Evolutionary conservation across 2,113 vertebrate species (phyloP).

Genomic region (Equus quagga): DNA sequence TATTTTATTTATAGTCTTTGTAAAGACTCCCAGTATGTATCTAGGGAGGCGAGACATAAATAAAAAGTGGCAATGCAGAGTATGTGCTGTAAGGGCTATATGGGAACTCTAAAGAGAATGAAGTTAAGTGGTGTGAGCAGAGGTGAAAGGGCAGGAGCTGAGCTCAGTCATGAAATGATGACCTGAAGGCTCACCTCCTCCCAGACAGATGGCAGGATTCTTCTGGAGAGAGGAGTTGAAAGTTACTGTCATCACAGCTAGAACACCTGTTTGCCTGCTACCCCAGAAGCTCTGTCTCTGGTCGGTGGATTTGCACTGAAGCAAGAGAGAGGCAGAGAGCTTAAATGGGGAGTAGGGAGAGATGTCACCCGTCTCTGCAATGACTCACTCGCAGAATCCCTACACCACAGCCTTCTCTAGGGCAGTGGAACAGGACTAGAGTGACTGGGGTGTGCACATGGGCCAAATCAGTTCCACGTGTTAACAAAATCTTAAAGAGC

Average conservation of each 20-base stretch:
- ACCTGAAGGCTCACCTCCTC: neutral
- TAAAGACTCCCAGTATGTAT: neutral
- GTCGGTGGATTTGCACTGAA: neutral
- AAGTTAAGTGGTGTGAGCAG: neutral
- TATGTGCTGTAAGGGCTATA: neutral
- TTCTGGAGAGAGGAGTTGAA: neutral
- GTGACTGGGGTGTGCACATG: neutral
- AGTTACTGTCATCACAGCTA: neutral
- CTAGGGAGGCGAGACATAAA: neutral
- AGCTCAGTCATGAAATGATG: neutral
- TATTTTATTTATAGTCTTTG: no score
- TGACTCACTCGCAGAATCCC: neutral
- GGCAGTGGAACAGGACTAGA: neutral
- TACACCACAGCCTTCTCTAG: neutral
- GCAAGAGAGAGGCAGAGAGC: neutral
- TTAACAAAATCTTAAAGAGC: neutral
- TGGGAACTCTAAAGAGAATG: neutral
- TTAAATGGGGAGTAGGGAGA: neutral
- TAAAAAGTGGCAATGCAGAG: neutral
- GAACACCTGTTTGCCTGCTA: neutral
- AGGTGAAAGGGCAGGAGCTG: neutral
- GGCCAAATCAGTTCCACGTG: neutral
- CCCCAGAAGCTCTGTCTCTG: neutral
- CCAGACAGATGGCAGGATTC: neutral
- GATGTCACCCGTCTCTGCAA: neutral